A percentile compares a stretch with the other conserved stretches of the same genome.
phyloP scores from a whole-genome alignment of 2,888 invertebrate species.

The Troglohyphantes excavatus region DNA sequence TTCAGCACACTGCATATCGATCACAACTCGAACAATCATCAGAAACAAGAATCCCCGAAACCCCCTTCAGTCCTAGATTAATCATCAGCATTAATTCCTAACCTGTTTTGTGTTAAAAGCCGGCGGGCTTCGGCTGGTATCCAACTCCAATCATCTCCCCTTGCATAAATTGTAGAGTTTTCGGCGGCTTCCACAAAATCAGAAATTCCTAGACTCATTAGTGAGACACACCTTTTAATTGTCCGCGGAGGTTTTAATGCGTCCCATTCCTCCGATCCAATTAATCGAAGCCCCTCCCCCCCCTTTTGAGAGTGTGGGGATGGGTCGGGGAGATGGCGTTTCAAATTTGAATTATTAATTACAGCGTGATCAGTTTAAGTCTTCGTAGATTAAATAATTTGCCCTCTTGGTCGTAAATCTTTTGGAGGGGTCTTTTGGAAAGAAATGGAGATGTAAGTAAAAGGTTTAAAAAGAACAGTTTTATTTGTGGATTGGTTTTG shows the following conservation, averaged over 20 bases:
- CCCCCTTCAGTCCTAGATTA: neutral
- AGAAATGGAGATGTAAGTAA: neutral
- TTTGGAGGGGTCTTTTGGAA: neutral
- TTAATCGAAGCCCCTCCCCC: slow-evolving; percentile 21
- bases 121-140: slow-evolving; percentile 16
- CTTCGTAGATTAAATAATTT: slow-evolving; percentile 47
- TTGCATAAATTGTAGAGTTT: slow-evolving; percentile 56
- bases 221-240: slow-evolving; percentile 67
- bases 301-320: no score
- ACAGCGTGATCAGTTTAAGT: slow-evolving; percentile 44
- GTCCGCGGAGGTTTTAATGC: slow-evolving; percentile 59
- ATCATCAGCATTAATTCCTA: slow-evolving; percentile 17
- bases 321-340: slow-evolving; percentile 14
- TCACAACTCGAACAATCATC: neutral
- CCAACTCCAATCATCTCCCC: slow-evolving; percentile 41
- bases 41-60: slow-evolving; percentile 43
- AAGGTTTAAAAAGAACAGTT: no score
- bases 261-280: slow-evolving; percentile 53
- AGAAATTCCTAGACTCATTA: slow-evolving; percentile 61
- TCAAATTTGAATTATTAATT: slow-evolving; percentile 66
- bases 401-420: slow-evolving; percentile 41
- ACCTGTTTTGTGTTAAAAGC: slow-evolving; percentile 39
- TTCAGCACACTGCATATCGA: slow-evolving; percentile 28
- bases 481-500: no score
- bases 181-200: slow-evolving; percentile 34